A percentile compares a stretch with the other conserved stretches of the same genome.
Conservation (phyloP, 1,140 invertebrate genomes). For the Mycetomoellerius zeteki region DNA sequence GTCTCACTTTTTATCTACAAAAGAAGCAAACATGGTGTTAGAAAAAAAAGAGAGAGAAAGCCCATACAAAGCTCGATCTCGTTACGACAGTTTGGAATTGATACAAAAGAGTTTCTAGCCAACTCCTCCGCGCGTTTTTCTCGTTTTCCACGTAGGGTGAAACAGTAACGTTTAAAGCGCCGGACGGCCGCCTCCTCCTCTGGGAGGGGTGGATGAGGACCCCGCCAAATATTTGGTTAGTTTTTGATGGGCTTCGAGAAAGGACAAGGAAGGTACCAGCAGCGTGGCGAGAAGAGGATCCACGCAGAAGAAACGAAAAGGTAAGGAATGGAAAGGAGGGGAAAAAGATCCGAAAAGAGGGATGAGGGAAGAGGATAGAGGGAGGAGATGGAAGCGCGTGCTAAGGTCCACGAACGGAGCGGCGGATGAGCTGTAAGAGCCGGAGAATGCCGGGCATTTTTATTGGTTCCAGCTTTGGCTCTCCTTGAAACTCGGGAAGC, state of each 20-base stretch:
- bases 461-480: slow-evolving; percentile 74
- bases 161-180: slow-evolving; percentile 74
- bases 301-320: slow-evolving; percentile 41
- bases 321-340: slow-evolving; percentile 46
- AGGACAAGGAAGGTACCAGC: slow-evolving; percentile 68
- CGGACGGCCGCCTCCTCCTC: slow-evolving; percentile 39
- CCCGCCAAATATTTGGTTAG: slow-evolving; percentile 86
- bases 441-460: slow-evolving; percentile 76
- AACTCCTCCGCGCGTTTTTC: slow-evolving; percentile 19
- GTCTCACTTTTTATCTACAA: not conserved
- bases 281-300: slow-evolving; percentile 64
- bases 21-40: not conserved
- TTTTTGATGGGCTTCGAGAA: slow-evolving; percentile 78
- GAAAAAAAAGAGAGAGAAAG: slow-evolving; percentile 31
- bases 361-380: slow-evolving; percentile 50
- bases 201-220: slow-evolving; percentile 78
- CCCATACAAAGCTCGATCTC: slow-evolving; percentile 40
- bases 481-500: slow-evolving; percentile 68
- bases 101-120: slow-evolving; percentile 72
- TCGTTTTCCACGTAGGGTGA: slow-evolving; percentile 54
- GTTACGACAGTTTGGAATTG: slow-evolving; percentile 67
- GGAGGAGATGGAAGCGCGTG: slow-evolving; percentile 64
- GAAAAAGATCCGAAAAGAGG: slow-evolving; percentile 42
- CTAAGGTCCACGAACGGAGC: slow-evolving; percentile 47
- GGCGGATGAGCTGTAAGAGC: slow-evolving; percentile 55